phyloP scores from a whole-genome alignment of 2,888 invertebrate genomes.

The Scelioninae gen. 1 region DNA sequence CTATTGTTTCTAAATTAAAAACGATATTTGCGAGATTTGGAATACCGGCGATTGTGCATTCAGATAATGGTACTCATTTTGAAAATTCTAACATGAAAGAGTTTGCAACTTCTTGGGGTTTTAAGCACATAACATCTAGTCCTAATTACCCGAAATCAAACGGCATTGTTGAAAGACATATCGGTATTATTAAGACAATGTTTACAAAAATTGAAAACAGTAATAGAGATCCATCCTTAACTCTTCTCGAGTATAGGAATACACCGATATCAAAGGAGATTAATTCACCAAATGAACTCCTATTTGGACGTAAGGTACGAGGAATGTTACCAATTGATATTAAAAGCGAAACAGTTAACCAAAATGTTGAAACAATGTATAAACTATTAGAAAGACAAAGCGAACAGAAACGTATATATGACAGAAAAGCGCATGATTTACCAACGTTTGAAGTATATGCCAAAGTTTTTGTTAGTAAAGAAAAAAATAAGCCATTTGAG shows the following conservation, averaged over 20 bases:
- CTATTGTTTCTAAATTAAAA: slow-evolving; percentile 58
- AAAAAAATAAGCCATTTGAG: not conserved
- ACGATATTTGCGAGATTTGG: slow-evolving; percentile 69
- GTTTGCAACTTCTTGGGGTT: slow-evolving; percentile 27
- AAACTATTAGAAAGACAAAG: not conserved
- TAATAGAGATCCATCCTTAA: slow-evolving; percentile 53
- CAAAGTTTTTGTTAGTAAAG: not conserved
- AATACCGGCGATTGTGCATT: slow-evolving; percentile 54
- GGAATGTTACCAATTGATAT: slow-evolving; percentile 23
- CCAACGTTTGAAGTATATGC: not conserved
- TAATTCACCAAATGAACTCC: slow-evolving; percentile 65
- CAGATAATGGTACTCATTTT: slow-evolving; percentile 61
- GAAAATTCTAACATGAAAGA: slow-evolving; percentile 3
- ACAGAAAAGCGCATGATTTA: not conserved
- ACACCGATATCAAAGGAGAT: slow-evolving; percentile 65
- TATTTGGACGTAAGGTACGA: slow-evolving; percentile 57
- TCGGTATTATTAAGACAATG: slow-evolving; percentile 7
- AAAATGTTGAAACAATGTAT: not conserved
- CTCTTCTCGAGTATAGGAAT: slow-evolving; percentile 70
- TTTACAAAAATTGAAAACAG: slow-evolving; percentile 54
- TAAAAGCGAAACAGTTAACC: not conserved
- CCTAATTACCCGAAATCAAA: slow-evolving; percentile 17
- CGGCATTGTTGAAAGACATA: slow-evolving; percentile 16
- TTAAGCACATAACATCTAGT: slow-evolving; percentile 33
- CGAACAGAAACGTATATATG: not conserved